Base-by-base conservation (phyloP, 2,888 invertebrate species). In the Machimus atricapillus region DNA sequence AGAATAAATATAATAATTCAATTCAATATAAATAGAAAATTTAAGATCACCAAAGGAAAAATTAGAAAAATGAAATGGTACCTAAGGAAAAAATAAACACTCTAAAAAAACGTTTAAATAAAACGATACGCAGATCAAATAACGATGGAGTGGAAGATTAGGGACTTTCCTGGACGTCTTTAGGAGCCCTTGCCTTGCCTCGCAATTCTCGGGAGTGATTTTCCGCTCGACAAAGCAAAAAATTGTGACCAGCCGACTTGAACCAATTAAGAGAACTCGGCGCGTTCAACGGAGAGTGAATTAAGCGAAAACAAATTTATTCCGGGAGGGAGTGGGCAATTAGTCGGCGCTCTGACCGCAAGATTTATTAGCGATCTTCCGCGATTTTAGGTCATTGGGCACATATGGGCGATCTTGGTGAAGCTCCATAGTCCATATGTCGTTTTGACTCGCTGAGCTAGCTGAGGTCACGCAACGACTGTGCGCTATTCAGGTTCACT, bases 161-260 rank as follows among this genome's bases (percentile, higher is more conserved):
- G 58, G 23, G 58, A 6, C 23, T 8, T 27, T 79, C 31, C 52
- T 79, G 52, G 27, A 27, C 14, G 12, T 52, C 37, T 76, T 76
- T 6, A n/a, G 3, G 34, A 76, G 4, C 66, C 66, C 52, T 27
- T n/a, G 37, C 66, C 52, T 27, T n/a, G 37, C 23, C 73, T 8
- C 12, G 7, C 27, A 14, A 8, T 73, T 52, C 16, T 1, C 34
- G 9, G n/a, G 81, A 74, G 16, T 74, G 58, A 87, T 87, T 87
- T 87, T 87, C 77, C 52, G 87, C 87, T 87, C 34, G 76, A 27
- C 66, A 87, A 87, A 87, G 87, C 87, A 81, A 87, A 77, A 87
- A 83, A 87, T 83, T 87, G 77, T 58, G 46, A 83, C 76, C 77
- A 83, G 77, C 87, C 56, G 58, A 83, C 82, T 58, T 87, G 87